Base-by-base conservation (phyloP, 1,140 invertebrate species). In the Trichoplusia ni region DNA sequence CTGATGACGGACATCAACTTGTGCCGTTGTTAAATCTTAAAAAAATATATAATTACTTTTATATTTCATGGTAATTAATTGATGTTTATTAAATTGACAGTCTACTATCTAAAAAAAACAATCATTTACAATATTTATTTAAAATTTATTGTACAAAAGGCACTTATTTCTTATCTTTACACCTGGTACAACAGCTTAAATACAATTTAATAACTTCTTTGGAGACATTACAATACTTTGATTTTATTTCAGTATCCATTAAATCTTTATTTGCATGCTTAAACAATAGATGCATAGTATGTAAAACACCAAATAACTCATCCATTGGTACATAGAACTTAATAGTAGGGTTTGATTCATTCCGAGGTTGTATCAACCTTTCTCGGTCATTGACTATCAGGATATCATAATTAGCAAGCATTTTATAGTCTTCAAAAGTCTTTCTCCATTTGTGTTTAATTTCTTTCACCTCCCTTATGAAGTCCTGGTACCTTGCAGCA, bases 221-320 rank as follows among this genome's bases (percentile, higher is more conserved):
- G 1, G 86, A 82, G 16, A 89, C 67, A 69, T 89, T 89, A 70
- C 83, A 89, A 67, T 84, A 86, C 66, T 84, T 84, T 0, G 66
- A 74, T 73, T 87, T 89, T 4, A 84, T 64, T 63, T 82, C 69
- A 0, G 19, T 19, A 29, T 83, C 77, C 69, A 89, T 79, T 9
- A 62, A 56, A 44, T 82, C 75, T 71, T 68, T 70, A 62, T 79
- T 51, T 2, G 79, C 75, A 64, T 89, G 86, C 2, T 78, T 56
- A 49, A 79, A 80, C 14, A 89, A 64, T 25, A 87, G 64, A 67
- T 89, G 84, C 40, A 85, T 84, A 8, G 84, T 86, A 16, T 89
- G 83, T 16, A 89, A 31, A 0, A 81, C 75, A 14, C 75, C 75
- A 62, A 83, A 87, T 11, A 87, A 53, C 61, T 86, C 81, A 59